Conservation (phyloP, 2,113 vertebrate species). For the Tautogolabrus adspersus region DNA sequence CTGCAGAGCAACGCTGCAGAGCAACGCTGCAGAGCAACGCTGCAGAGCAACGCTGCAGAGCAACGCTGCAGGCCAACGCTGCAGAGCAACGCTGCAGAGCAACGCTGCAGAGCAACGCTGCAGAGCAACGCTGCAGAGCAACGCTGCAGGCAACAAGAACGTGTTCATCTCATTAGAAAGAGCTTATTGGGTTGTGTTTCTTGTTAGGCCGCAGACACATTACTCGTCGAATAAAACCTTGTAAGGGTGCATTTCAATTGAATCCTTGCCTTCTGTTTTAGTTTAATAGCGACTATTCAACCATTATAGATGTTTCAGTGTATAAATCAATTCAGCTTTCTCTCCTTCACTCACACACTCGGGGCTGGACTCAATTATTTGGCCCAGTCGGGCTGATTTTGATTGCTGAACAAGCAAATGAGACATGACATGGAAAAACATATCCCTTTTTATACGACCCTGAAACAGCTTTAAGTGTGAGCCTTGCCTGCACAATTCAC, state of each 20-base stretch:
- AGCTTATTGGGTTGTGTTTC: slow-evolving; percentile 66
- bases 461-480: slow-evolving; percentile 65
- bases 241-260: slow-evolving; percentile 62
- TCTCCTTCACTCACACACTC: slow-evolving; percentile 38
- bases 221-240: slow-evolving; percentile 59
- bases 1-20: slow-evolving; percentile 47
- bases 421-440: slow-evolving; percentile 76
- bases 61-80: slow-evolving; percentile 41
- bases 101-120: slow-evolving; percentile 31
- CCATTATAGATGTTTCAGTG: slow-evolving; percentile 66
- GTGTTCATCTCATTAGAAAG: slow-evolving; percentile 60
- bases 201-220: slow-evolving; percentile 64
- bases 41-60: slow-evolving; percentile 49
- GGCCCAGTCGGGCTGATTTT: slow-evolving; percentile 64
- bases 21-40: slow-evolving; percentile 41
- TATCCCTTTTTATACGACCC: slow-evolving; percentile 55
- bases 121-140: slow-evolving; percentile 48
- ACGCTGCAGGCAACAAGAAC: slow-evolving; percentile 35
- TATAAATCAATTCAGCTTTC: slow-evolving; percentile 66
- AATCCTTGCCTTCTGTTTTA: slow-evolving; percentile 72
- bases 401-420: slow-evolving; percentile 68
- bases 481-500: slow-evolving; percentile 46
- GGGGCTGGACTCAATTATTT: slow-evolving; percentile 68
- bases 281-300: slow-evolving; percentile 42
- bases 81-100: slow-evolving; percentile 44